phyloP scores from a whole-genome alignment of 1,140 invertebrate species.

The Halyomorpha halys region DNA sequence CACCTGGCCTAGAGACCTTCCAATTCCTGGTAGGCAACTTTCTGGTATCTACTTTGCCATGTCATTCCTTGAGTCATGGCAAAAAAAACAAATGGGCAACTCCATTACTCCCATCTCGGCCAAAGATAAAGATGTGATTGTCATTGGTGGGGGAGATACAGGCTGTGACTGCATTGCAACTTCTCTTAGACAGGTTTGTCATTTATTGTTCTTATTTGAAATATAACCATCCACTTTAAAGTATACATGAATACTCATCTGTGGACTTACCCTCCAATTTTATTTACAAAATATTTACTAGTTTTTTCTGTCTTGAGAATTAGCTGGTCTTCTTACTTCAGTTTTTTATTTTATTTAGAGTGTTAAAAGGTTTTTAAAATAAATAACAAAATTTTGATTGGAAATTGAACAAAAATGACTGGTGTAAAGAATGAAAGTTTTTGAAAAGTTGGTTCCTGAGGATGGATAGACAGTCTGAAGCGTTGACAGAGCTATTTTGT shows the following conservation, averaged over 20 bases:
- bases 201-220: background rate
- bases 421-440: no score
- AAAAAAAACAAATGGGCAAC: constrained; percentile 84
- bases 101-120: constrained; percentile 55
- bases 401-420: no score
- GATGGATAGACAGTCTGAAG: no score
- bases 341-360: no score
- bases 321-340: no score
- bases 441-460: no score
- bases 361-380: no score
- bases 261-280: no score
- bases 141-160: constrained; percentile 98
- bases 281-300: no score
- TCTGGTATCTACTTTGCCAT: constrained; percentile 95
- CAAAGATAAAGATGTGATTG: constrained; percentile 88
- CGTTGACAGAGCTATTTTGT: no score
- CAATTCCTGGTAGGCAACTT: constrained; percentile 71
- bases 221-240: background rate
- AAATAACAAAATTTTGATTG: no score
- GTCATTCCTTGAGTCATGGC: constrained; percentile 93
- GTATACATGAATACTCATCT: background rate
- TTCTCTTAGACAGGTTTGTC: constrained; percentile 72
- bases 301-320: no score
- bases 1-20: constrained; percentile 90
- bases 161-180: constrained; percentile 99